Evolutionary conservation across 2,888 invertebrate species (phyloP).

Genomic region (Cyaniris semiargus): DNA sequence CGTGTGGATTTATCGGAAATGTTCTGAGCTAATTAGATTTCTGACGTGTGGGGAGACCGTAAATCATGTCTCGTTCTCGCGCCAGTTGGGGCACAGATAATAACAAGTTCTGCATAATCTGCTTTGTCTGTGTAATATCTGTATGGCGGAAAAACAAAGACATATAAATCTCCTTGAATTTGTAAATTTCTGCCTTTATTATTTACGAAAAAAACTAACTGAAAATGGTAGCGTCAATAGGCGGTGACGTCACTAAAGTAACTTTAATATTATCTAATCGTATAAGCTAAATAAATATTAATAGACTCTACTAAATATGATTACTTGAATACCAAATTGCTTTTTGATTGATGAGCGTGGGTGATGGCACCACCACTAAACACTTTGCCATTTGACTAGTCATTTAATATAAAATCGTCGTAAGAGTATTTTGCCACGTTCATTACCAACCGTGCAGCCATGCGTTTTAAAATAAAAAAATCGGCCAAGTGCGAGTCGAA

Average conservation of each 20-base stretch:
- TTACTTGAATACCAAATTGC: neutral
- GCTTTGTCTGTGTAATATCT: constrained; percentile 10
- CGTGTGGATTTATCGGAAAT: constrained; percentile 68
- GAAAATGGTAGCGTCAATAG: no score
- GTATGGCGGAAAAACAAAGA: neutral
- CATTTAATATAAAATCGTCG: neutral
- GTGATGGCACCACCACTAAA: neutral
- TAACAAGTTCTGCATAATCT: constrained; percentile 36
- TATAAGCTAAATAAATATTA: neutral
- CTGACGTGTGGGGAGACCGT: constrained; percentile 49
- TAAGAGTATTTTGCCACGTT: no score
- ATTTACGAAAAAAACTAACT: no score
- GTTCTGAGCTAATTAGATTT: constrained; percentile 58
- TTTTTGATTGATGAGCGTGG: neutral
- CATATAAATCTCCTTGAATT: neutral
- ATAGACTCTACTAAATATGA: neutral
- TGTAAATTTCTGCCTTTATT: no score
- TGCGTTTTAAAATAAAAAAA: no score
- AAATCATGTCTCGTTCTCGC: constrained; percentile 47
- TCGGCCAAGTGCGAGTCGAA: no score
- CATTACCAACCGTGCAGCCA: no score
- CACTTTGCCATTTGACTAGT: neutral
- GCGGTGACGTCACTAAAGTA: neutral
- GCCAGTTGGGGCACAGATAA: constrained; percentile 41
- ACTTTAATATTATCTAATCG: neutral